Base-by-base conservation (phyloP, 2,113 vertebrate genomes). In the Pituophis catenifer region DNA sequence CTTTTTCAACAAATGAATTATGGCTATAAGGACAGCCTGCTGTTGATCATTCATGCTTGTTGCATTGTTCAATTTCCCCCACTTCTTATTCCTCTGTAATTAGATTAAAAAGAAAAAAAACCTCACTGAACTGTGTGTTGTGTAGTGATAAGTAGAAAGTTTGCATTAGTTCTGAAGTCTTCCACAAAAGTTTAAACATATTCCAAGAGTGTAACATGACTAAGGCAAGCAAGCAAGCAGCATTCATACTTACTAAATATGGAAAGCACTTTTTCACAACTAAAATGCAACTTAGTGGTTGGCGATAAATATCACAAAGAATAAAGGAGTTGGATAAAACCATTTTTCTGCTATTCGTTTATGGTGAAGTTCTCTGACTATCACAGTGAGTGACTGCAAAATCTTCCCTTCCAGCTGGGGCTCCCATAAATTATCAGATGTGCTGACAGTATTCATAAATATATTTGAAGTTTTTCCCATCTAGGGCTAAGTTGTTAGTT, bases 291-390 rank as follows among this genome's bases (percentile, higher is more conserved):
- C 55, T 48, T 55, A 55, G n/a, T 87, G 29, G 19, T 0, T n/a
- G 75, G 21, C 62, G 92, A 9, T 3, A 0, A 0, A 23, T 59
- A 59, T 44, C 53, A 24, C 75, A 38, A 0, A 0, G 6, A 88
- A 33, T 53, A 0, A 2, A 2, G 0, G 0, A 12, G 48, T 59
- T 92, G 88, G 26, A 1, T 0, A 38, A 21, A 1, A 1, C 0
- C 7, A 55, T 15, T 62, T 38, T 91, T 29, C 13, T 65, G 44
- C 6, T 1, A 9, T 24, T 86, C 44, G 44, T 52, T 86, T 59
- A 90, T 1, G 55, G 21, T 57, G 1, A 95, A 93, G 87, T 92
- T 89, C 38, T 3, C 65, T 26, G 21, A 55, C 0, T 5, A 0
- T 0, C 87, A 93, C 53, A 59, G 8, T 2, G 23, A 91, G 93